These are phyloP conservation scores for Ochotona princeps DNA, from an alignment of 2,113 vertebrate genomes.

Conservation along the genomic window DNA sequence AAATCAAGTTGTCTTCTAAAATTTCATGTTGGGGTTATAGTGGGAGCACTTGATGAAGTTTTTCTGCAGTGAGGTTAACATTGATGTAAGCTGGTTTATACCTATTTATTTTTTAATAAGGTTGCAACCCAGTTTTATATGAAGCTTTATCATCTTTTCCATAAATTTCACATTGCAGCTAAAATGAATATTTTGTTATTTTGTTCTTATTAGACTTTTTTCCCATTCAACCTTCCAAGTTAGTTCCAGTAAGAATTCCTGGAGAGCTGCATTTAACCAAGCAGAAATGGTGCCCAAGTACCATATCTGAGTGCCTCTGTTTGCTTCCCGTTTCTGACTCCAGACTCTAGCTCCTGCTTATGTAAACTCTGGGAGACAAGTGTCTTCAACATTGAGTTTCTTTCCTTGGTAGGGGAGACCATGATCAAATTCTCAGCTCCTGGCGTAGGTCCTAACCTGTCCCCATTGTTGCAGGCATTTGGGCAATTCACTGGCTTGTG, in stretches of 20 bases:
- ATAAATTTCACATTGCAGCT: neutral
- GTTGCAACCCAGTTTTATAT: neutral
- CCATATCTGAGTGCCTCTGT: no score
- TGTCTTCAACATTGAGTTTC: no score
- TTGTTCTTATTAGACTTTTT: neutral
- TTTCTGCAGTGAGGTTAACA: neutral
- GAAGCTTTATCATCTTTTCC: neutral
- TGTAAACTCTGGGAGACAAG: no score
- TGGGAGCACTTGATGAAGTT: neutral
- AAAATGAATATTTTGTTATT: slow-evolving; percentile 2
- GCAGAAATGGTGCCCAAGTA: no score
- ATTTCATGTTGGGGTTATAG: neutral
- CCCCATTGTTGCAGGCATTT: no score
- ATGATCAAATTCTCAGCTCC: no score
- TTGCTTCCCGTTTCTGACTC: no score
- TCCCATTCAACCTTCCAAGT: neutral
- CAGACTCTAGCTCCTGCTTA: no score
- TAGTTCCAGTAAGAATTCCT: neutral
- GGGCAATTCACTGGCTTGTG: no score
- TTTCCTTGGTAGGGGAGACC: no score
- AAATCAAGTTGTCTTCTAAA: slow-evolving; percentile 28
- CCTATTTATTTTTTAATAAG: neutral
- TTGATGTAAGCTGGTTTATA: neutral
- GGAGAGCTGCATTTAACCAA: no score
- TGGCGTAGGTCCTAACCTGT: no score